phyloP scores from a whole-genome alignment of 2,888 invertebrate genomes.

The Drosophila hawaiiensis region DNA sequence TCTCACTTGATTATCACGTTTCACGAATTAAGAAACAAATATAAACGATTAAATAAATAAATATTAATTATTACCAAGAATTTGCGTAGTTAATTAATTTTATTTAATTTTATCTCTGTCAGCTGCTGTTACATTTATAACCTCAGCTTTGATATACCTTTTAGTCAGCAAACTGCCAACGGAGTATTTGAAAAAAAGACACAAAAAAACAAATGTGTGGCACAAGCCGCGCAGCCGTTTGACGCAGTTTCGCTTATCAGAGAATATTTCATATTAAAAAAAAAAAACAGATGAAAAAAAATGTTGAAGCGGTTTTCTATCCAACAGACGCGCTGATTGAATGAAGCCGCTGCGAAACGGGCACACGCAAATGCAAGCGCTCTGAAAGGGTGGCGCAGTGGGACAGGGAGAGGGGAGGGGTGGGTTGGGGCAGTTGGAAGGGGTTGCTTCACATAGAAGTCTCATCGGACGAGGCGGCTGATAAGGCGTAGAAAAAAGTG shows the following conservation, averaged over 20 bases:
- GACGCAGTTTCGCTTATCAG: slow-evolving; percentile 60
- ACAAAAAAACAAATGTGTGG: slow-evolving; percentile 52
- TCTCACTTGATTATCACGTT: not conserved
- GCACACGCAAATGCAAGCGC: slow-evolving; percentile 43
- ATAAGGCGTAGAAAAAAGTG: slow-evolving; percentile 64
- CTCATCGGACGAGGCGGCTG: slow-evolving; percentile 32
- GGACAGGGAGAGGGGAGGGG: too few relatives aligned
- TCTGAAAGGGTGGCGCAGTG: slow-evolving; percentile 16
- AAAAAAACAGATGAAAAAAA: slow-evolving; percentile 23
- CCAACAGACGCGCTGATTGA: slow-evolving; percentile 64
- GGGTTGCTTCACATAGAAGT: slow-evolving; percentile 11
- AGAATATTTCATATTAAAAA: slow-evolving; percentile 28
- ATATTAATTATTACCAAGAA: not conserved
- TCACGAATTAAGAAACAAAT: not conserved
- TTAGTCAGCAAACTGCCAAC: not conserved
- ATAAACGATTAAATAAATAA: not conserved
- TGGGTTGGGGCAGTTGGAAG: not conserved
- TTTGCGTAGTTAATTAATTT: not conserved
- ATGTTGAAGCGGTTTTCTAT: slow-evolving; percentile 40
- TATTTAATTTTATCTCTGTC: not conserved
- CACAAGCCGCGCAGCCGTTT: slow-evolving; percentile 59
- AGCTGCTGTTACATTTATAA: not conserved
- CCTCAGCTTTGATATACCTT: not conserved
- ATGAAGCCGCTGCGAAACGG: slow-evolving; percentile 49
- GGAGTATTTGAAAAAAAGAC: slow-evolving; percentile 12